Base-by-base conservation (phyloP, 2,888 invertebrate genomes). In the Drosophila fungiperda region DNA sequence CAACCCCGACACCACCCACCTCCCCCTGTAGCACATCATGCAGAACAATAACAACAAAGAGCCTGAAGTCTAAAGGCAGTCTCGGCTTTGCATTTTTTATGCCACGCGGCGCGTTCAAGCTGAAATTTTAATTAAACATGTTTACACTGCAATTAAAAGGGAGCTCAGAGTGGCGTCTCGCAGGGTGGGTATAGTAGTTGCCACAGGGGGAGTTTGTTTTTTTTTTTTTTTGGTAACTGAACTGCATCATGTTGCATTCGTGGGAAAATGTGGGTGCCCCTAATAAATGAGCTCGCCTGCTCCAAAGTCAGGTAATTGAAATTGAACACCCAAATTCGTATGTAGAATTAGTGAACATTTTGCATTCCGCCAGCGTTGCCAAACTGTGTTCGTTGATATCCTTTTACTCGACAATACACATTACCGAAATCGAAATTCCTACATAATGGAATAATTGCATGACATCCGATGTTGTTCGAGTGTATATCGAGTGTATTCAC, bases 101-200 rank as follows among this genome's bases (percentile, higher is more conserved):
- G 59, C 68, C 49, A 62, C 53, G 80, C 66, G 63, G 69, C 68
- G 83, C 83, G 73, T 71, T 83, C 80, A 73, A 83, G 84, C 86
- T 76, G 86, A 78, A 84, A 88, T 88, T 88, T 88, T 84, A 88
- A 84, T 84, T 88, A 84, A 84, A 88, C 83, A 88, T 86, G 86
- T 84, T 83, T 88, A 83, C 88, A 83, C 78, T 85, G 88, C 84
- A 86, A 84, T 84, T 84, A 86, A 88, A 85, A 74, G 70, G 57
- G 68, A 66, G 70, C 68, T 69, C 49, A 82, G 58, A 29, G 54
- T 23, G 11, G 3, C 23, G 15, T 23, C 23, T 45, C 15, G 40
- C 6, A 1, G 12, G 8, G n/a, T 40, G 3, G 17, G 5, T n/a
- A 11, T n/a, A 11, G 11, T 29, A 29, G 26, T 52, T 12, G 12